Evolutionary conservation across 2,888 invertebrate species (phyloP), one percentile per base, ranked within the genome.

Genomic region (Ophioninae sp.): DNA sequence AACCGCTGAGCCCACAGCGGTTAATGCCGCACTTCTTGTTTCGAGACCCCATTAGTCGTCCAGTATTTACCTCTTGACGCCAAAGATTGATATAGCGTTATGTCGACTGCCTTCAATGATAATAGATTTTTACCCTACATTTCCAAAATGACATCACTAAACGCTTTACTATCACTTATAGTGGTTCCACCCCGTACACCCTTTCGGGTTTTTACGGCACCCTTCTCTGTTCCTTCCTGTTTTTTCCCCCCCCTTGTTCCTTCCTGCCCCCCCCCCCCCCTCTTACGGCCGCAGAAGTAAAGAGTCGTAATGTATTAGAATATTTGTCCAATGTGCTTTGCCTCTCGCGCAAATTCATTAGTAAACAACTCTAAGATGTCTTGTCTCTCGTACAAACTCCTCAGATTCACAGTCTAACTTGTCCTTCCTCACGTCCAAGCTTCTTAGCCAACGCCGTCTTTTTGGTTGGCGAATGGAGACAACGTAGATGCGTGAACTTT

Each of bases 41-140:
- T 79, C 6, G 21, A 10, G 6, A 79, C 56, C 0, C 84, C 86
- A 6, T 77, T 57, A 13, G 21, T 39, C 7, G 80, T 37, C 75
- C 76, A 85, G 59, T 68, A 62, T 72, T 82, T 86, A 83, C 83
- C 85, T 62, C 86, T 69, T 17, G 68, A 44, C 62, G 56, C 39
- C 20, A 83, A 17, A 0, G 73, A 56, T n/a, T 75, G 44, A 61
- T 82, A 76, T 21, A 84, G 30, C 10, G 41, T 39, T n/a, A 80
- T 41, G 6, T 75, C 39, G 13, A 68, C 37, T n/a, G 77, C 73
- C 37, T 72, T 70, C 13, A 67, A 69, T 3, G 65, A 44, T 23
- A 69, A 68, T 21, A 82, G 84, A 59, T 85, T 81, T 37, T 82
- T 76, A 13, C 80, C 85, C 21, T 84, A 74, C 20, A 74, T 64